Conservation (phyloP, 2,888 invertebrate genomes). For the Cistogaster globosa region DNA sequence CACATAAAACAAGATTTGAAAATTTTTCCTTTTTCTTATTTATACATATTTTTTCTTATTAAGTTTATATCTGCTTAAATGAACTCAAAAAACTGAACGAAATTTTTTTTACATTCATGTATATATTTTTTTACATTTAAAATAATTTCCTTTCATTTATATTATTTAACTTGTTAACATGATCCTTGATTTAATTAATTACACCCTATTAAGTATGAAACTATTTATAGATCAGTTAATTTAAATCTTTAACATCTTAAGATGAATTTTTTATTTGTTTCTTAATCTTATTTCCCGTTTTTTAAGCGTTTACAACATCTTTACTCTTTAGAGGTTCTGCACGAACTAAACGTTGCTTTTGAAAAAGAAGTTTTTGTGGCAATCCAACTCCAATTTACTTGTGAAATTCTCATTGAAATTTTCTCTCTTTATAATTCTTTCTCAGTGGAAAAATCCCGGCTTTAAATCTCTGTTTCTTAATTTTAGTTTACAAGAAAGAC, state of each 20-base stretch:
- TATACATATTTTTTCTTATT: conserved; percentile 31
- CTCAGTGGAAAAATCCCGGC: conserved; percentile 34
- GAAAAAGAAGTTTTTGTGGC: conserved; percentile 6
- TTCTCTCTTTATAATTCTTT: neutral
- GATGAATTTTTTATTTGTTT: conserved; percentile 7
- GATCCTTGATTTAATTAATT: conserved; percentile 32
- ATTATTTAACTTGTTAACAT: neutral
- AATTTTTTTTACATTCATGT: conserved; percentile 25
- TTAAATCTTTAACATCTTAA: conserved; percentile 8
- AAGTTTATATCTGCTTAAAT: conserved; percentile 22
- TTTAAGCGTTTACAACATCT: conserved; percentile 45
- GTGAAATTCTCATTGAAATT: conserved; percentile 5
- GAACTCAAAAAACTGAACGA: conserved; percentile 16
- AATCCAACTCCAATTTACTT: neutral
- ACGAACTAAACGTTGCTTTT: conserved; percentile 57
- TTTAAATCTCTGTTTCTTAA: conserved; percentile 62
- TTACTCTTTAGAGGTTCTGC: conserved; percentile 62
- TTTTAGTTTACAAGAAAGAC: conserved; percentile 31
- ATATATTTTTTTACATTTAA: conserved; percentile 16
- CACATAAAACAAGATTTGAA: conserved; percentile 73
- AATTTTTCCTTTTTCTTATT: conserved; percentile 47
- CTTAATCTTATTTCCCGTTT: neutral
- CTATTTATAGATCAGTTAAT: conserved; percentile 31
- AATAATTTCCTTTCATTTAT: neutral
- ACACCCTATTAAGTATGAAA: conserved; percentile 17